Evolutionary conservation across 2,888 invertebrate species (phyloP).

Genomic region (Graphium colonna): DNA sequence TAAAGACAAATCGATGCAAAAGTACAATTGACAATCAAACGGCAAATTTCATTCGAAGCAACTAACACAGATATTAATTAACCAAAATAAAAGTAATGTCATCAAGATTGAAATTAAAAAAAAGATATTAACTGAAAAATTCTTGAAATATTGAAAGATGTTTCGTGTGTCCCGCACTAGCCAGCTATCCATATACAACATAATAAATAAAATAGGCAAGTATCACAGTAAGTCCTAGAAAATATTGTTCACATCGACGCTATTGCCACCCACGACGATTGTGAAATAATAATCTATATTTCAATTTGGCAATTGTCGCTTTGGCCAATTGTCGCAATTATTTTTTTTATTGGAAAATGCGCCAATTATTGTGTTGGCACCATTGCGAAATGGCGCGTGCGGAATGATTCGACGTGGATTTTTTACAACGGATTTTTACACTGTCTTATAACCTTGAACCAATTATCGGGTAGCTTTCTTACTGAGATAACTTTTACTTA

Average conservation of each 20-base stretch:
- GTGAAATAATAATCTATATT: slow-evolving; percentile 7
- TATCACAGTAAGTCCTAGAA: neutral
- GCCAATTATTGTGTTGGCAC: slow-evolving; percentile 28
- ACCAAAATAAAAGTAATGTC: too few species aligned
- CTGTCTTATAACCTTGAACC: slow-evolving; percentile 60
- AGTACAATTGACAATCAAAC: too few species aligned
- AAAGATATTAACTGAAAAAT: too few species aligned
- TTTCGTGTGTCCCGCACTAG: neutral
- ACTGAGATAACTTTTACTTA: slow-evolving; percentile 22
- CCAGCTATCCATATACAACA: too few species aligned
- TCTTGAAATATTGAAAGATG: too few species aligned
- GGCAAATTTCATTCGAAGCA: too few species aligned
- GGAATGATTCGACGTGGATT: slow-evolving; percentile 49
- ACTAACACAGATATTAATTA: too few species aligned
- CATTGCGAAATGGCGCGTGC: slow-evolving; percentile 54
- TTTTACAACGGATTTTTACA: slow-evolving; percentile 50
- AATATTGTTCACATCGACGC: neutral
- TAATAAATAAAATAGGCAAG: neutral
- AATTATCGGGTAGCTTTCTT: slow-evolving; percentile 56
- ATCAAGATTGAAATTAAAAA: too few species aligned
- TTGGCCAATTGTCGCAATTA: slow-evolving; percentile 6
- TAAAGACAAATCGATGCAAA: too few species aligned
- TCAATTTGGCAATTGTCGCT: slow-evolving; percentile 17
- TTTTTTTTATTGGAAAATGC: slow-evolving; percentile 9
- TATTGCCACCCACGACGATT: neutral